Evolutionary conservation across 2,113 vertebrate species (phyloP).

Genomic region (Damaliscus lunatus): DNA sequence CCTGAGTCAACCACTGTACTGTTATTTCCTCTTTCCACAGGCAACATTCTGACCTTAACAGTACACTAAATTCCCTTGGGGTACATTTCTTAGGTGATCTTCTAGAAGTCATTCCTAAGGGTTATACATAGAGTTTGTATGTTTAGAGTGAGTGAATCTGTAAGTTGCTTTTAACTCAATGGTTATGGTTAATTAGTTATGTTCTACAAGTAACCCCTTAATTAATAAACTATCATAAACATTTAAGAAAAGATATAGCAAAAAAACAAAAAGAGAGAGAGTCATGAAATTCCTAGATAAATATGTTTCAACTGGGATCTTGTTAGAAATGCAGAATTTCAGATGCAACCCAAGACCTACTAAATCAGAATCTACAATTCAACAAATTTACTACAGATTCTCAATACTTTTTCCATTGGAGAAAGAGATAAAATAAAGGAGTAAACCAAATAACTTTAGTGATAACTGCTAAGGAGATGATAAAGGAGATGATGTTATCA

Average conservation of each 20-base stretch:
- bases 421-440: not conserved
- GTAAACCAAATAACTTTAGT: not conserved
- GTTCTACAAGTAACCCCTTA: not conserved
- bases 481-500: not conserved
- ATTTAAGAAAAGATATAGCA: not conserved
- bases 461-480: not conserved
- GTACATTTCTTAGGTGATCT: not conserved
- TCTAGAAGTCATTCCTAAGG: not conserved
- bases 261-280: not conserved
- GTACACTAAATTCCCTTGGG: not conserved
- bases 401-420: not conserved
- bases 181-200: not conserved
- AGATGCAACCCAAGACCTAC: not conserved
- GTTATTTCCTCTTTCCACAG: not conserved
- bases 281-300: not conserved
- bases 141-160: not conserved
- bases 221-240: not conserved
- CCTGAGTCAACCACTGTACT: not conserved
- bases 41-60: not conserved
- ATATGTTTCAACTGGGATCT: not conserved
- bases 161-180: not conserved
- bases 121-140: not conserved
- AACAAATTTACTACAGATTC: not conserved
- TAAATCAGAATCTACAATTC: not conserved
- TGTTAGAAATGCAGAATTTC: not conserved